These are phyloP conservation scores for Drosophila kurseongensis DNA, from an alignment of 1,140 invertebrate species.

Conservation along the genomic window DNA sequence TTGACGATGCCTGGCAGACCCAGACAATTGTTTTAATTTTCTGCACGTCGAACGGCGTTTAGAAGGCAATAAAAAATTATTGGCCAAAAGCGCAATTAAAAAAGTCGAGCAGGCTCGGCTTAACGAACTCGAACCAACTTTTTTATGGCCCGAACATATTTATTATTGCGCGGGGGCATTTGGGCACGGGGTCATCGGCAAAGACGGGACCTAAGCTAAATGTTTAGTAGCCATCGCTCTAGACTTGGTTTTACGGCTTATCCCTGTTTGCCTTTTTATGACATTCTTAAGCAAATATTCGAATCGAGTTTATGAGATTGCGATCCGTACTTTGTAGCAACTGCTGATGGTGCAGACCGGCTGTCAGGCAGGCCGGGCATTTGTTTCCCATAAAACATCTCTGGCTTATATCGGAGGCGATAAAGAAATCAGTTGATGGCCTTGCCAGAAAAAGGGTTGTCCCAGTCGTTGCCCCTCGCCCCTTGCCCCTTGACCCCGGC, in stretches of 20 bases:
- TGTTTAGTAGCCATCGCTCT: slow-evolving; percentile 42
- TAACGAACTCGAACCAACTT: slow-evolving; percentile 53
- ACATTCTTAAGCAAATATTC: slow-evolving; percentile 74
- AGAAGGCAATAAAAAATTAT: slow-evolving; percentile 76
- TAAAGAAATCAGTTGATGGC: slow-evolving; percentile 59
- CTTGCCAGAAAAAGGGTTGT: slow-evolving; percentile 29
- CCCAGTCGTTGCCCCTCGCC: neutral
- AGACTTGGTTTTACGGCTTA: slow-evolving; percentile 61
- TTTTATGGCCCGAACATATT: slow-evolving; percentile 70
- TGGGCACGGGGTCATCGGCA: slow-evolving; percentile 1
- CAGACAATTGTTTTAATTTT: slow-evolving; percentile 78
- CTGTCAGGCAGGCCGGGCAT: slow-evolving; percentile 52
- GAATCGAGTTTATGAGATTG: slow-evolving; percentile 58
- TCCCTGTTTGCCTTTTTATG: slow-evolving; percentile 47
- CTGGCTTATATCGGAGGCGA: slow-evolving; percentile 61
- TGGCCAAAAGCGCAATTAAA: slow-evolving; percentile 71
- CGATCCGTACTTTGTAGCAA: slow-evolving; percentile 60
- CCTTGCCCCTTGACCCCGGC: neutral
- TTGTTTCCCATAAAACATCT: slow-evolving; percentile 68
- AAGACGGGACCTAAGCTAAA: neutral
- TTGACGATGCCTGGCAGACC: slow-evolving; percentile 22
- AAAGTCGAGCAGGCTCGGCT: slow-evolving; percentile 64
- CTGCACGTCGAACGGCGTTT: slow-evolving; percentile 44
- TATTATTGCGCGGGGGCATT: slow-evolving; percentile 46
- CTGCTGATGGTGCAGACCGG: slow-evolving; percentile 62